Evolutionary conservation across 2,113 vertebrate species (phyloP), one percentile per base, ranked within the genome.

Genomic region (Oceanites oceanicus): DNA sequence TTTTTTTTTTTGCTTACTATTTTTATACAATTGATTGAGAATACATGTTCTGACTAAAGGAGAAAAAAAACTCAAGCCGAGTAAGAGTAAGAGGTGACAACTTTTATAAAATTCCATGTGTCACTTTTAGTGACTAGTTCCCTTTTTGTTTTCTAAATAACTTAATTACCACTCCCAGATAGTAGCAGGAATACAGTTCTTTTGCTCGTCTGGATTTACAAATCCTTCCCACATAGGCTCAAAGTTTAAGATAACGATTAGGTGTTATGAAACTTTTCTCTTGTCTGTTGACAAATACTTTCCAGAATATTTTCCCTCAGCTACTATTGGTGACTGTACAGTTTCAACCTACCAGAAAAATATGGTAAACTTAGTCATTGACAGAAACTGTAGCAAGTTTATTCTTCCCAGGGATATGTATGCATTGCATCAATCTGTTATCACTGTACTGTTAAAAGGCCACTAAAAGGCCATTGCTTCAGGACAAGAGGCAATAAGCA

Each of bases 81-180:
- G 2, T 38, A 86, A 36, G 12, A 44, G 2, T 38, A 86, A 63
- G 6, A 58, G 4, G 13, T 56, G 20, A 25, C 14, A 74, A 42
- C 3, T 38, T 66, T 27, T 87, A 10, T 34, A 75, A 72, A 76
- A 22, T 1, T 91, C 29, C 2, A 1, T 26, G 20, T 45, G 7
- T 49, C 61, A 56, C 38, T 59, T 40, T 26, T 19, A 81, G 42
- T 49, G 11, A 49, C 8, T 75, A n/a, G 4, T 67, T 79, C 11
- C 18, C 7, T 38, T 45, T 47, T 83, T 87, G 17, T 94, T 88
- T 74, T 95, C 80, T 80, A 50, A 94, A 96, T 86, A 95, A 67
- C 27, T 75, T 62, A 26, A 55, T 53, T 96, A 70, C 53, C 94
- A 85, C 80, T 94, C 22, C 34, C 53, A 92, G 38, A 49, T 85